A percentile compares a stretch with the other conserved stretches of the same genome.
phyloP scores from a whole-genome alignment of 2,113 vertebrate species.

The Boleophthalmus pectinirostris region DNA sequence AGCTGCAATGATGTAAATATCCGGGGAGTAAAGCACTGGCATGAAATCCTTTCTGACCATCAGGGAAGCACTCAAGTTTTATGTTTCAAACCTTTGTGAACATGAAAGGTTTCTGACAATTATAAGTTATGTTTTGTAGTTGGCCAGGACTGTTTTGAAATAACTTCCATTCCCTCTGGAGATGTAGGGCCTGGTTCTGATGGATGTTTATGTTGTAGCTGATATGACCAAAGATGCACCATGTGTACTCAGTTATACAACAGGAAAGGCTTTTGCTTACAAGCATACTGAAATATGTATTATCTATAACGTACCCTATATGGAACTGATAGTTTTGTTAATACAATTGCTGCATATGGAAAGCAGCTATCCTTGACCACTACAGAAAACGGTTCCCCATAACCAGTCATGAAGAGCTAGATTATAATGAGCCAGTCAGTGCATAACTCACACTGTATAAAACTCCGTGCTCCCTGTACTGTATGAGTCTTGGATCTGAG shows the following conservation, averaged over 20 bases:
- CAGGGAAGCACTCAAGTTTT: background rate
- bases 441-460: conserved; percentile 20
- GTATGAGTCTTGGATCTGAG: conserved; percentile 37
- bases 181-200: background rate
- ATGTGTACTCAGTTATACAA: background rate
- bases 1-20: conserved; percentile 6
- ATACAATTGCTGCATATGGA: too few species aligned
- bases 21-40: conserved; percentile 2
- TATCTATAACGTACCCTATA: too few species aligned
- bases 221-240: background rate
- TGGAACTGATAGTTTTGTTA: too few species aligned
- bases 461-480: conserved; percentile 16
- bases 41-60: conserved; percentile 3
- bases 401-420: conserved; percentile 28
- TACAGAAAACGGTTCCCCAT: conserved; percentile 29
- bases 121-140: background rate
- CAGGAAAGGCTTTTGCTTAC: too few species aligned
- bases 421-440: background rate
- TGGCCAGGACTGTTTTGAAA: background rate
- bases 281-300: too few species aligned
- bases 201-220: background rate
- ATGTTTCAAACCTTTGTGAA: background rate
- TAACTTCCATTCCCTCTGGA: background rate
- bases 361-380: conserved; percentile 13
- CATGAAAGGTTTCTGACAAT: background rate